A percentile compares a stretch with the other conserved stretches of the same genome.
phyloP scores from a whole-genome alignment of 2,888 invertebrate genomes.

The Stenurella melanura region DNA sequence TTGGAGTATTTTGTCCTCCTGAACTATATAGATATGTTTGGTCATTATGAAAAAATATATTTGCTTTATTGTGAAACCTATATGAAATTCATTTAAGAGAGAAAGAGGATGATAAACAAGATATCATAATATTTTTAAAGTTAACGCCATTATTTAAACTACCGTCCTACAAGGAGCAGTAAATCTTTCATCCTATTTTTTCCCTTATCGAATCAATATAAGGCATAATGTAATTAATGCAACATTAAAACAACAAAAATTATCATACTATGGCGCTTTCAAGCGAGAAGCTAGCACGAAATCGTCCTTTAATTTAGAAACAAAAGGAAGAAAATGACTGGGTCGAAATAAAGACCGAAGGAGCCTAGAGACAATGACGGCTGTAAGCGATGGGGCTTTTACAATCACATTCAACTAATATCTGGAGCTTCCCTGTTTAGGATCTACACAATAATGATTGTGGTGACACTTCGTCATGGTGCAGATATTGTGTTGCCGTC shows the following conservation, averaged over 20 bases:
- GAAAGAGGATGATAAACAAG: too few species aligned
- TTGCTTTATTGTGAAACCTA: too few species aligned
- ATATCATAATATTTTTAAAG: too few species aligned
- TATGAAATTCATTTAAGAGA: too few species aligned
- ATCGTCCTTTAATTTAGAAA: constrained; percentile 49
- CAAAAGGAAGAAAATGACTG: constrained; percentile 47
- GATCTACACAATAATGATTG: constrained; percentile 33
- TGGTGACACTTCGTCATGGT: constrained; percentile 30
- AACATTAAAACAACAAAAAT: constrained; percentile 28
- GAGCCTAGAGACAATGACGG: constrained; percentile 28
- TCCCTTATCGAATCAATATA: background rate
- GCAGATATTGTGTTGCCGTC: constrained; percentile 27
- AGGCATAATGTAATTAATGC: background rate
- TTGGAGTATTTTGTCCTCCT: too few species aligned
- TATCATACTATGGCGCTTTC: background rate
- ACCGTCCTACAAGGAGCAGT: too few species aligned
- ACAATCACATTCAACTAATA: constrained; percentile 39
- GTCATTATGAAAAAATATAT: too few species aligned
- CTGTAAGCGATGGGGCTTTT: constrained; percentile 33
- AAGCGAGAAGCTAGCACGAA: constrained; percentile 30
- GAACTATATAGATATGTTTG: too few species aligned
- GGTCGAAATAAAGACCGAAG: constrained; percentile 43
- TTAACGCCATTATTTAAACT: too few species aligned
- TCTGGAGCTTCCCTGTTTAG: constrained; percentile 33
- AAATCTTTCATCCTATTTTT: background rate